Base-by-base conservation (phyloP, 1,140 invertebrate genomes). In the Pomacea maculata region DNA sequence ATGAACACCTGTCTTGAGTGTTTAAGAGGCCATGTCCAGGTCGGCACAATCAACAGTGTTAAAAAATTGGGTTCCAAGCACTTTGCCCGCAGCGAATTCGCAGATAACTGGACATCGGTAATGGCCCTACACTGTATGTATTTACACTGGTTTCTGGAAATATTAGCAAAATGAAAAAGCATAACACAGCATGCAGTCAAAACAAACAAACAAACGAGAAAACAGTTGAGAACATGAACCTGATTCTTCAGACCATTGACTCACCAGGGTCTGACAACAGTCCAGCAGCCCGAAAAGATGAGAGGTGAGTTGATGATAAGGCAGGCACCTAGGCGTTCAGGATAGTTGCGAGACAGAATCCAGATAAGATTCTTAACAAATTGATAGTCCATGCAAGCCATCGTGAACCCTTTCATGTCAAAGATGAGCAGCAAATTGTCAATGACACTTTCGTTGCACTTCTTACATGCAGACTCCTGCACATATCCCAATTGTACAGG, bases 381-480 rank as follows among this genome's bases (percentile, higher is more conserved):
- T 88, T 95, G 94, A 88, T 95, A 95, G 85, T 95, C 95, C 95
- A 95, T 95, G 86, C 94, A 95, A 29, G 92, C 93, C 57, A 95
- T 89, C 65, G 94, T 94, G 87, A 95, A 95, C 80, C 94, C 94
- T 77, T 94, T 93, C 77, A 95, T 86, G 87, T 95, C 95, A 91
- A 95, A 95, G 52, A 95, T 93, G 85, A 95, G 95, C 86, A 95
- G 95, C 7, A 95, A 87, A 86, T 95, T 95, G 89, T 95, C 95
- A n/a, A 95, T 93, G 6, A 95, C 94, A 90, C 95, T 94, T 87
- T 95, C 95, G 90, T 95, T 95, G 92, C 94, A 95, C 89, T 93
- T 94, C 86, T 95, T 94, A 89, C 94, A 95, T 6, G 94, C 94
- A 87, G 94, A 94, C 90, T 95, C 95, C 94, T 94, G 87, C 63